Evolutionary conservation across 2,797 vertebrate genomes (phyloP).

Genomic region (Pantherophis alleghaniensis): DNA sequence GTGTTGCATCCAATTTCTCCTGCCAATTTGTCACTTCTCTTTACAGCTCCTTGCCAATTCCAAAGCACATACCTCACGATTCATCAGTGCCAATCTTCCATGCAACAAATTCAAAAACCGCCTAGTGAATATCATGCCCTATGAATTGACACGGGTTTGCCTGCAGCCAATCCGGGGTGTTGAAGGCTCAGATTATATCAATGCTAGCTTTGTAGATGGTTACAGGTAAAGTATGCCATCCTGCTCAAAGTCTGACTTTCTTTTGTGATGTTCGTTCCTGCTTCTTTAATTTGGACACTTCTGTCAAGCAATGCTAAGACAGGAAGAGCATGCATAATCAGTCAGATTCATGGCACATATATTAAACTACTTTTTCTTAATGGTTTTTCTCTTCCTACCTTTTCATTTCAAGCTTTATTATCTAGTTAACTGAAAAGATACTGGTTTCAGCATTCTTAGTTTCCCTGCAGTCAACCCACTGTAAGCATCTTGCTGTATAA

Average conservation of each 20-base stretch:
- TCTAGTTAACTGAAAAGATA: background rate
- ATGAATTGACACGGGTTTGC: conserved; percentile 90
- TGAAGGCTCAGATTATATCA: conserved; percentile 97
- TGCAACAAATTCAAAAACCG: conserved; percentile 99
- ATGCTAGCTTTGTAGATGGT: conserved; percentile 94
- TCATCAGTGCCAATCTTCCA: conserved; percentile 94
- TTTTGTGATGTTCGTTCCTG: background rate
- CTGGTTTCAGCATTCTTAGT: background rate
- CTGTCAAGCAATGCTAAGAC: background rate
- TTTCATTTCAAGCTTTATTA: background rate
- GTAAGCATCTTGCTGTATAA: background rate
- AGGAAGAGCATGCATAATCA: background rate
- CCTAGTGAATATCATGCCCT: conserved; percentile 95
- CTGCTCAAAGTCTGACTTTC: background rate
- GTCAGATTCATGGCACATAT: background rate
- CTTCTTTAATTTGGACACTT: background rate
- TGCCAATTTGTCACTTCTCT: conserved; percentile 18
- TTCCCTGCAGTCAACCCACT: background rate
- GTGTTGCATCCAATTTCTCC: background rate
- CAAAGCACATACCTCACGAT: conserved; percentile 92
- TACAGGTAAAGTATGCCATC: conserved; percentile 80
- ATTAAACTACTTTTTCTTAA: background rate
- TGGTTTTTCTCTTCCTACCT: background rate
- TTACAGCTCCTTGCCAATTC: conserved; percentile 88
- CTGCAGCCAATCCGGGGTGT: conserved; percentile 94